phyloP scores from a whole-genome alignment of 1,140 invertebrate species.

The Holcopasites calliopsidis region DNA sequence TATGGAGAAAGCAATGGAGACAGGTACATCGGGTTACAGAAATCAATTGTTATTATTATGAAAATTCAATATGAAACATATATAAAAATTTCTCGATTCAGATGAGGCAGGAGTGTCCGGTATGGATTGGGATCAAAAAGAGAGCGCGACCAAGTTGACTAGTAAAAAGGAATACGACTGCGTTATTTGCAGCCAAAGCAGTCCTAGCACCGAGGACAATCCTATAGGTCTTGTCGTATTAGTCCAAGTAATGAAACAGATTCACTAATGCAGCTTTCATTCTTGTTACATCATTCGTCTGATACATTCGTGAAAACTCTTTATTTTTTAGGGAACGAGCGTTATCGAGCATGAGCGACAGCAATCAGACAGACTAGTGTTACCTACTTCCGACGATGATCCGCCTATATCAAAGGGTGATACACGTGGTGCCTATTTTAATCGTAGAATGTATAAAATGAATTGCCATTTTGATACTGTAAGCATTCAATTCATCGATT shows the following conservation, averaged over 20 bases:
- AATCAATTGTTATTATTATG: conserved; percentile 26
- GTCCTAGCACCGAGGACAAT: conserved; percentile 90
- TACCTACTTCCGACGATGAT: conserved; percentile 86
- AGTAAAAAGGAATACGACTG: conserved; percentile 94
- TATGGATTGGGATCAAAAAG: conserved; percentile 86
- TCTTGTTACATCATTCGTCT: not conserved
- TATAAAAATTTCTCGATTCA: conserved; percentile 38
- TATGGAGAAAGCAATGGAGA: conserved; percentile 91
- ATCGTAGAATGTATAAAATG: conserved; percentile 85
- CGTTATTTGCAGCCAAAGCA: conserved; percentile 96
- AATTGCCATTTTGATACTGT: conserved; percentile 87
- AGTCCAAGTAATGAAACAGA: conserved; percentile 83
- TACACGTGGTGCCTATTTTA: conserved; percentile 84
- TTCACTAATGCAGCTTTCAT: not conserved
- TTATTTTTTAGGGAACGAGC: conserved; percentile 84
- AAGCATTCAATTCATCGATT: conserved; percentile 67
- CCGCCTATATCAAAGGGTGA: conserved; percentile 78
- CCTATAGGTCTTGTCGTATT: conserved; percentile 95
- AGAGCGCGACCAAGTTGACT: conserved; percentile 76
- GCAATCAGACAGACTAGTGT: conserved; percentile 81
- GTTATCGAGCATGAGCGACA: conserved; percentile 88
- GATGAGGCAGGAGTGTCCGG: conserved; percentile 79
- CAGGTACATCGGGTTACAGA: conserved; percentile 73
- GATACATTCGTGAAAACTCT: conserved; percentile 23
- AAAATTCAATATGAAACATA: not conserved